phyloP scores from a whole-genome alignment of 2,888 invertebrate species.

The Limnephilus rhombicus region DNA sequence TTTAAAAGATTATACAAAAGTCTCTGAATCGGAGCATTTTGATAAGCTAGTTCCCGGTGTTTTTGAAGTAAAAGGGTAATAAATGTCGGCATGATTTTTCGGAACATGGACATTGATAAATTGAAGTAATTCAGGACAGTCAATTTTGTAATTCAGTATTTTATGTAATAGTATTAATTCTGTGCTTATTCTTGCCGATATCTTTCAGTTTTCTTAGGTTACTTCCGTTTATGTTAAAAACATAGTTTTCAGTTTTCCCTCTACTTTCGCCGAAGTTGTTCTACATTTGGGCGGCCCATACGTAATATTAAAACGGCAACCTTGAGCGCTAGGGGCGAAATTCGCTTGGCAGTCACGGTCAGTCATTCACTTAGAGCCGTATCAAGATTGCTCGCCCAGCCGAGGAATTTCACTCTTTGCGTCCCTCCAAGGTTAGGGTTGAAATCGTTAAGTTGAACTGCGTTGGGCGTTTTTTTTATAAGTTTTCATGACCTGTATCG shows the following conservation, averaged over 20 bases:
- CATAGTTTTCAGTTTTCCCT: too few relatives aligned
- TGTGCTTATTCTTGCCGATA: background rate
- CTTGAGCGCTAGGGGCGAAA: background rate
- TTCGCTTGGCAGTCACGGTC: conserved; percentile 11
- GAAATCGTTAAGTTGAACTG: conserved; percentile 5
- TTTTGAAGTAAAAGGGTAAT: too few relatives aligned
- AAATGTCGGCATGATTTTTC: too few relatives aligned
- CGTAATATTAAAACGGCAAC: background rate
- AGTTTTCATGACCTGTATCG: background rate
- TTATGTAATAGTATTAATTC: too few relatives aligned
- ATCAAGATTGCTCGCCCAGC: background rate
- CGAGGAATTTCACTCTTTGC: conserved; percentile 7
- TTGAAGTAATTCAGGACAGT: too few relatives aligned
- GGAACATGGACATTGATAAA: too few relatives aligned
- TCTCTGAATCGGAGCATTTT: too few relatives aligned
- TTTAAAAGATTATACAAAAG: too few relatives aligned
- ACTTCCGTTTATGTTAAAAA: background rate
- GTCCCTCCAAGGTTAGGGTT: conserved; percentile 20
- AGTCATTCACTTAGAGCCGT: background rate
- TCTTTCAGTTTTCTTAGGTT: background rate
- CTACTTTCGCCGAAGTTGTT: background rate
- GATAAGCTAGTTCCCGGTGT: too few relatives aligned
- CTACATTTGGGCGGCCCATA: background rate
- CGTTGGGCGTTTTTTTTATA: background rate
- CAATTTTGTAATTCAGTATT: too few relatives aligned